Evolutionary conservation across 2,797 vertebrate genomes (phyloP), one percentile per base, ranked within the genome.

Genomic region (Glossophaga mutica): DNA sequence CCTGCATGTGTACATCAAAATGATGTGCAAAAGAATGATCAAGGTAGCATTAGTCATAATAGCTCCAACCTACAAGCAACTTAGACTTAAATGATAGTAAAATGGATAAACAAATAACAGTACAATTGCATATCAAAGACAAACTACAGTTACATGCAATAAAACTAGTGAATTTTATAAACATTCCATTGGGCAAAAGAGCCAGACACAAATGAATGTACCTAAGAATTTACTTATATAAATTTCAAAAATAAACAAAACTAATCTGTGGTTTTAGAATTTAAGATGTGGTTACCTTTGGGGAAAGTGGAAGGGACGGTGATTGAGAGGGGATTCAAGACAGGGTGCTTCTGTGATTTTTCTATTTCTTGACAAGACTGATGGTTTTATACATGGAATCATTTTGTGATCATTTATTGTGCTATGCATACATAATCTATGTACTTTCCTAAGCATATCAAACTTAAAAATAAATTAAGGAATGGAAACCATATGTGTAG

Each of bases 181-280:
- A 67, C 22, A 73, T 87, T 84, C 57, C n/a, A 6, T 68, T 85
- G 48, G 48, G 4, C 22, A 94, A 94, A 94, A 79, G 3, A 83
- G 52, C 18, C 55, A 42, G 34, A 88, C 32, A 87, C 42, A 52
- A 93, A 85, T 84, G 16, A 65, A 71, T 73, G 6, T 59, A 79
- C 70, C 22, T 67, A 32, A 5, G 68, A 85, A 62, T 74, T 32
- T 32, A 76, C 70, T 79, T 84, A 73, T 70, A 83, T 84, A 24
- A 68, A 82, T 90, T 84, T 94, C 65, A 96, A 94, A 94, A 79
- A 32, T 42, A 71, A 52, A 37, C 21, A 48, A 82, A 90, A 39
- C 59, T 86, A 62, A 84, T 34, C 26, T 83, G 42, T 74, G 57
- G 68, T 37, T 96, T 82, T 90, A 32, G 22, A 94, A 92, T 59